These are phyloP conservation scores for Mus spicilegus DNA, from an alignment of 2,113 vertebrate genomes.

Conservation along the genomic window DNA sequence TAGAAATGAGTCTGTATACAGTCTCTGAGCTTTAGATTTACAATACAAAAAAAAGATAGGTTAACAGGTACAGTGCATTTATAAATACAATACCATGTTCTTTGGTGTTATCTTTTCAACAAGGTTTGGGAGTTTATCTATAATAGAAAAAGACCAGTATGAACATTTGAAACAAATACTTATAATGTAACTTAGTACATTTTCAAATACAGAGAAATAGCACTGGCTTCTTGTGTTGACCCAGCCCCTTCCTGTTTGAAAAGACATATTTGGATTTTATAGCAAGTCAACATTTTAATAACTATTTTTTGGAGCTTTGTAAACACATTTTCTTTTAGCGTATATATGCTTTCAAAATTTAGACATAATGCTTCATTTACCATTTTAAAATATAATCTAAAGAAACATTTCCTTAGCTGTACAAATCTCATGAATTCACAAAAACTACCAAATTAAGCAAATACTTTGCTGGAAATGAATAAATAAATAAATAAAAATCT, in stretches of 20 bases:
- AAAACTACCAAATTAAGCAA: not conserved
- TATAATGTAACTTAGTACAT: not conserved
- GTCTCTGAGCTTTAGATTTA: not conserved
- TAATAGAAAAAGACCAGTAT: not conserved
- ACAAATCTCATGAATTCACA: not conserved
- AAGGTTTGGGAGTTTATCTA: conserved; percentile 1
- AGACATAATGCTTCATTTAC: not conserved
- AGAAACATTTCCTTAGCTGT: not conserved
- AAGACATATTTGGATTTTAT: conserved; percentile 13
- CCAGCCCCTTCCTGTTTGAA: not conserved
- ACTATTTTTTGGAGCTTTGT: not conserved
- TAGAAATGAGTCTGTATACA: not conserved
- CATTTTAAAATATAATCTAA: not conserved
- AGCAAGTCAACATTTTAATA: not conserved
- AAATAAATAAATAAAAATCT: not conserved
- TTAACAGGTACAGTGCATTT: not conserved
- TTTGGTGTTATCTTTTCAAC: not conserved
- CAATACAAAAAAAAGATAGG: not conserved
- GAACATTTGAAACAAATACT: not conserved
- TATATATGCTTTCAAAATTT: not conserved
- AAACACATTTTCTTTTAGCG: not conserved
- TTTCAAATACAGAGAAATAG: not conserved
- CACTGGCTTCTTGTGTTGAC: not conserved
- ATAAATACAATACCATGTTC: not conserved
- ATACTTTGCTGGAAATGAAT: not conserved